Conservation (phyloP, 2,888 invertebrate species). For the Amphipoea lucens region DNA sequence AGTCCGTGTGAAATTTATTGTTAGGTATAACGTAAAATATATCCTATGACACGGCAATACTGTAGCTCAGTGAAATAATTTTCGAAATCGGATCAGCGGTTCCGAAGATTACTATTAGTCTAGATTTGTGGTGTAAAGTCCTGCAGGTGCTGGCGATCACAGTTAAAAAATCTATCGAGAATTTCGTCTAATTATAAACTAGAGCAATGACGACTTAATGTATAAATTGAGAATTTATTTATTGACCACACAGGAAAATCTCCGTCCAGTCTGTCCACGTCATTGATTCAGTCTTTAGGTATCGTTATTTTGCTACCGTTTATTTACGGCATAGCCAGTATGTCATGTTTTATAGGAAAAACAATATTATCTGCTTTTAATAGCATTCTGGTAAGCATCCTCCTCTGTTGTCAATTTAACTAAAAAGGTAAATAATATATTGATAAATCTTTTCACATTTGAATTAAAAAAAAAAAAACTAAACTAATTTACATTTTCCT, state of each 20-base stretch:
- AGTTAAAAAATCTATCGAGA: not conserved
- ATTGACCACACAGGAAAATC: conserved; percentile 6
- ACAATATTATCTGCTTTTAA: conserved; percentile 2
- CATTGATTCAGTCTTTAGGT: conserved; percentile 16
- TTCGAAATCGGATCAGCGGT: not conserved
- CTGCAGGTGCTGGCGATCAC: not conserved
- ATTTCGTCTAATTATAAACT: not conserved
- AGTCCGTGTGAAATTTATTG: not conserved
- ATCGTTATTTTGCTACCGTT: conserved; percentile 15
- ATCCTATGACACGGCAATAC: not conserved
- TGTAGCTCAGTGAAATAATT: not conserved
- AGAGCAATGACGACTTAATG: not conserved
- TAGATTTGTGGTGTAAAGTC: not conserved
- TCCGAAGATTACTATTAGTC: not conserved
- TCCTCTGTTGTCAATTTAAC: not conserved
- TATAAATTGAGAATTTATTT: not conserved
- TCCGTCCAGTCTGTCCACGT: not conserved
- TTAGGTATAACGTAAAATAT: not conserved
- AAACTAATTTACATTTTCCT: conserved; percentile 13
- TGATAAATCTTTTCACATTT: not conserved
- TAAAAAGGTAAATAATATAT: not conserved
- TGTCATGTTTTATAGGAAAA: conserved; percentile 30
- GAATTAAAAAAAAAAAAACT: no score
- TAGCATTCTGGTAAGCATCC: not conserved
- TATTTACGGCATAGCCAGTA: not conserved